phyloP scores from a whole-genome alignment of 2,888 invertebrate species.

The Serripes groenlandicus region DNA sequence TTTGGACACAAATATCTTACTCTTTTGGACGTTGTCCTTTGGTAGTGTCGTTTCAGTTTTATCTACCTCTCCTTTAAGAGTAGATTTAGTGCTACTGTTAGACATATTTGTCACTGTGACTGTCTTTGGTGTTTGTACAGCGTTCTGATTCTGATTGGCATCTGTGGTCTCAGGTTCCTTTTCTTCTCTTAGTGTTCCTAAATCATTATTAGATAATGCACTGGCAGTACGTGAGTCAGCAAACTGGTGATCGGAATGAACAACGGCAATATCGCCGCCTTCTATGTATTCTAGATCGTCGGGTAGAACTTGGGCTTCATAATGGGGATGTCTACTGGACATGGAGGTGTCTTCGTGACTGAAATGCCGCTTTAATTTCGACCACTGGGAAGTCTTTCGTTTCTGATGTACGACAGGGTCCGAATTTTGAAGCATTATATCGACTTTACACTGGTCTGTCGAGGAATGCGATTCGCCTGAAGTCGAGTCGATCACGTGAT shows the following conservation, averaged over 20 bases:
- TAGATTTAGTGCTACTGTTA: not conserved
- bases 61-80: not conserved
- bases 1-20: conserved; percentile 19
- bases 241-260: conserved; percentile 11
- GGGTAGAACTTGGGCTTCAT: conserved; percentile 55
- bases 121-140: not conserved
- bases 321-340: not conserved
- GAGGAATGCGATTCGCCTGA: conserved; percentile 34
- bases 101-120: not conserved
- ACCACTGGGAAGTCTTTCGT: conserved; percentile 37
- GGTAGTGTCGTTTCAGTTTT: not conserved
- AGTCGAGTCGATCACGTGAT: conserved; percentile 2
- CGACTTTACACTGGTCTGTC: conserved; percentile 52
- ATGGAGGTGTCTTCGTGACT: conserved; percentile 29
- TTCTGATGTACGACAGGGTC: not conserved
- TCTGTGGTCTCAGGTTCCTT: not conserved
- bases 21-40: conserved; percentile 4
- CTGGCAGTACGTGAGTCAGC: not conserved
- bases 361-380: conserved; percentile 36
- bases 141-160: not conserved
- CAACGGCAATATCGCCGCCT: conserved; percentile 56
- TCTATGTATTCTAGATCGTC: conserved; percentile 66
- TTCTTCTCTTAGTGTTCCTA: not conserved
- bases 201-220: not conserved
- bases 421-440: conserved; percentile 19